These are phyloP conservation scores for Tenualosa ilisha DNA, from an alignment of 2,797 vertebrate species.

Conservation along the genomic window DNA sequence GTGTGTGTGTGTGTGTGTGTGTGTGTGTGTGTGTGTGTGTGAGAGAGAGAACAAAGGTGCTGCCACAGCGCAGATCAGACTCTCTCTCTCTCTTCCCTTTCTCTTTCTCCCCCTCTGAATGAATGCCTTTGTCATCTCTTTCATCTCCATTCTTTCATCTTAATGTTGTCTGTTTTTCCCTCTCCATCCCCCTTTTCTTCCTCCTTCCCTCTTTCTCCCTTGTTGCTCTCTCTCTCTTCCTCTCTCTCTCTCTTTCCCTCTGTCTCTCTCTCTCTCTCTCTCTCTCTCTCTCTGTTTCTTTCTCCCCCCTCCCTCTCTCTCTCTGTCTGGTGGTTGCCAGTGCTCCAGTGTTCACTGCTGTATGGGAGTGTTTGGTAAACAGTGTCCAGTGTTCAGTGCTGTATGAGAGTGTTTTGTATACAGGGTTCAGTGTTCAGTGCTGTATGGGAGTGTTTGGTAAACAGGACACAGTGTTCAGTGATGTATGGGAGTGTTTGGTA, in stretches of 20 bases:
- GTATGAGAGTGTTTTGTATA: too few relatives aligned
- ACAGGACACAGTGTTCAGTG: too few relatives aligned
- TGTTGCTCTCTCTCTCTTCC: not conserved
- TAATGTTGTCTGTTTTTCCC: not conserved
- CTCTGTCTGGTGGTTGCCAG: not conserved
- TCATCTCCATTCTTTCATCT: constrained; percentile 17
- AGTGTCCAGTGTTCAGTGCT: too few relatives aligned
- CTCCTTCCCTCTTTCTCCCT: not conserved
- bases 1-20: too few relatives aligned
- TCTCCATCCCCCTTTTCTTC: not conserved
- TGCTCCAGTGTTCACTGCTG: too few relatives aligned
- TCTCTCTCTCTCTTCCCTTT: not conserved
- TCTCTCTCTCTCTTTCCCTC: too few relatives aligned
- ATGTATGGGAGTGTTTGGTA: too few relatives aligned
- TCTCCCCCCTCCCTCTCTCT: not conserved
- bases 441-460: too few relatives aligned
- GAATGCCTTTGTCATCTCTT: constrained; percentile 21
- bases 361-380: too few relatives aligned
- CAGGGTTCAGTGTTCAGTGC: too few relatives aligned
- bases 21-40: too few relatives aligned
- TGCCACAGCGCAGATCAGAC: not conserved
- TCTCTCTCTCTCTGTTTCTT: not conserved
- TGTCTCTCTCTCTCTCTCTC: not conserved
- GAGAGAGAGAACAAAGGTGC: too few relatives aligned
- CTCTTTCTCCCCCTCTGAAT: not conserved